A percentile compares a stretch with the other conserved stretches of the same genome.
phyloP scores from a whole-genome alignment of 64 coral and sea anemone genomes.

The Montipora capricornis region DNA sequence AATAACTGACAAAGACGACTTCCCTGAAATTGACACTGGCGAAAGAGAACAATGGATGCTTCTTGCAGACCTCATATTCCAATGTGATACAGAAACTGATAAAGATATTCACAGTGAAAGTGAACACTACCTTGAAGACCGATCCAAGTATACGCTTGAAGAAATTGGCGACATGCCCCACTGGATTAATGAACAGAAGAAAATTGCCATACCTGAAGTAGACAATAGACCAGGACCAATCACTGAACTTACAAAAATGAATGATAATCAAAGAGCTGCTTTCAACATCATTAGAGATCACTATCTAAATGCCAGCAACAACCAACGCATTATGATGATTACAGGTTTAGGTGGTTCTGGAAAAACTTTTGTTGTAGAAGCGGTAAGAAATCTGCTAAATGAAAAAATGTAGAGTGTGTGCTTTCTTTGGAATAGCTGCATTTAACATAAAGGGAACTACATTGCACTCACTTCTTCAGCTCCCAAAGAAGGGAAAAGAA shows the following conservation, averaged over 20 bases:
- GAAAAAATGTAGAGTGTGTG: not conserved
- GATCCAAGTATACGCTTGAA: not conserved
- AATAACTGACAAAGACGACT: slow-evolving; percentile 37
- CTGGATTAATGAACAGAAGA: slow-evolving; percentile 52
- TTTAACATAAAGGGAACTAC: too few species aligned
- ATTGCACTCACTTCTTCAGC: slow-evolving; percentile 61
- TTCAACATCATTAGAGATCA: slow-evolving; percentile 26
- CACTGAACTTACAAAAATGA: slow-evolving; percentile 50
- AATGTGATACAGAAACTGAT: not conserved
- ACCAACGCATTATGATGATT: slow-evolving; percentile 42
- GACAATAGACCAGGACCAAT: not conserved
- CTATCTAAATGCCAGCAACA: not conserved
- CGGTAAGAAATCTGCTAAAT: not conserved
- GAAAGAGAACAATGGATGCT: slow-evolving; percentile 66
- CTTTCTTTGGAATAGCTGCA: not conserved
- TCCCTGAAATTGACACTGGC: slow-evolving; percentile 16
- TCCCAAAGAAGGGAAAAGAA: slow-evolving; percentile 35
- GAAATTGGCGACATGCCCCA: slow-evolving; percentile 61
- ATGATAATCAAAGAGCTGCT: not conserved
- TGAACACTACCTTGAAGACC: not conserved
- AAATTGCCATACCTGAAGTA: slow-evolving; percentile 17
- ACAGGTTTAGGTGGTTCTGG: slow-evolving; percentile 50
- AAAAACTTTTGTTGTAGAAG: slow-evolving; percentile 38
- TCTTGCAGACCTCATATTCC: slow-evolving; percentile 56
- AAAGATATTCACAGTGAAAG: too few species aligned